These are phyloP conservation scores for Diarsia brunnea DNA, from an alignment of 2,888 invertebrate genomes.

Conservation along the genomic window DNA sequence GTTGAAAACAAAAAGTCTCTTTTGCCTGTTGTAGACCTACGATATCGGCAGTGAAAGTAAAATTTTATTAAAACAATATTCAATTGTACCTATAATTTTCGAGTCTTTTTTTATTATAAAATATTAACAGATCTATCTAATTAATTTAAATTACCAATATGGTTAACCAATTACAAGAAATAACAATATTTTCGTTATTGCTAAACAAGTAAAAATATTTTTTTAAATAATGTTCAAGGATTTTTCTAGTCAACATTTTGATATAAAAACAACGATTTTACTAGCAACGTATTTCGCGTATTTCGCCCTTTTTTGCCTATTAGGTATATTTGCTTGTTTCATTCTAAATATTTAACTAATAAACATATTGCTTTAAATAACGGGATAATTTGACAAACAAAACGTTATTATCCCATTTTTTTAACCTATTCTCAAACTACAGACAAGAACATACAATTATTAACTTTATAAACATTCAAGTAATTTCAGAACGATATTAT, in stretches of 20 bases:
- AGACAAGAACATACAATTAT: neutral
- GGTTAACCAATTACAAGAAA: constrained; percentile 48
- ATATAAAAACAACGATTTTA: constrained; percentile 48
- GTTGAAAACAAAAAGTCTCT: neutral
- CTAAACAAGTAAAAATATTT: constrained; percentile 51
- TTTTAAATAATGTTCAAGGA: neutral
- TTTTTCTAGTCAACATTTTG: constrained; percentile 47
- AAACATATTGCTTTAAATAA: neutral
- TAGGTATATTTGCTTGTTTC: constrained; percentile 19
- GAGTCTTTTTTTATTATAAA: constrained; percentile 32
- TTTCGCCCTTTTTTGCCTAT: constrained; percentile 21
- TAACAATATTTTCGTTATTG: constrained; percentile 45
- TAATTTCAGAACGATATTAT: neutral
- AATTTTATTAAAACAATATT: constrained; percentile 3
- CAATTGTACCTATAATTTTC: constrained; percentile 4
- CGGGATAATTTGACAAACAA: neutral
- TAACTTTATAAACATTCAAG: neutral
- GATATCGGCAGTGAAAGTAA: neutral
- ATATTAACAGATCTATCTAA: constrained; percentile 52
- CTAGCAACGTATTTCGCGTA: constrained; percentile 29
- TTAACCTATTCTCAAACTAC: neutral
- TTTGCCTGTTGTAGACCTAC: neutral
- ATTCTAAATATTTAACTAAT: neutral
- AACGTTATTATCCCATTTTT: neutral
- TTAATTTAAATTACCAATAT: constrained; percentile 40